A percentile compares a stretch with the other conserved stretches of the same genome.
Conservation (phyloP, 2,113 vertebrate species). For the Marmota flaviventris region DNA sequence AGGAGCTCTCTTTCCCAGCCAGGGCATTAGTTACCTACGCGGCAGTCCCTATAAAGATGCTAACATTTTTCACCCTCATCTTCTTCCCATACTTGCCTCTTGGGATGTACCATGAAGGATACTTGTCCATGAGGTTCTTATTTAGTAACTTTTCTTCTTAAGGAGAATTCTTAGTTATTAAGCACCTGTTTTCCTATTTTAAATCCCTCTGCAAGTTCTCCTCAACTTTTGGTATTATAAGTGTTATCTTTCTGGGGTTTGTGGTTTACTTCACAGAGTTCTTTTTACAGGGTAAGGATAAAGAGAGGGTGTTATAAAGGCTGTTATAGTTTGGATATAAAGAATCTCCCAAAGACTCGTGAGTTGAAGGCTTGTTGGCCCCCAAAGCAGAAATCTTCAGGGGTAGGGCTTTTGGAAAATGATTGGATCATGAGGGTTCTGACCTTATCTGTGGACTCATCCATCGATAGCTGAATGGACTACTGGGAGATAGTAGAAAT, state of each 20-base stretch:
- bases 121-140: neutral
- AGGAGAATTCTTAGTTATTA: neutral
- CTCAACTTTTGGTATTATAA: neutral
- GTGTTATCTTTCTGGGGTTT: neutral
- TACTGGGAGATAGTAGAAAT: neutral
- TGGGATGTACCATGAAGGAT: neutral
- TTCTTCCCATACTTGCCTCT: neutral
- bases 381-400: neutral
- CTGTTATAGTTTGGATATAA: neutral
- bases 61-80: neutral
- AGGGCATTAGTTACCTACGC: too few relatives aligned
- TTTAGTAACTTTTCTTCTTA: neutral
- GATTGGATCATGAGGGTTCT: neutral
- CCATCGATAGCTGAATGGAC: neutral
- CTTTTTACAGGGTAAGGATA: neutral
- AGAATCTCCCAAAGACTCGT: neutral
- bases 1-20: neutral
- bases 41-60: neutral
- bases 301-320: neutral
- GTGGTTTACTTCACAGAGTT: neutral
- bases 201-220: neutral
- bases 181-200: neutral
- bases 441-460: too few relatives aligned
- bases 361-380: neutral
- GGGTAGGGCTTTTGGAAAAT: neutral